phyloP scores from a whole-genome alignment of 2,888 invertebrate species.

The Endomychus coccineus region DNA sequence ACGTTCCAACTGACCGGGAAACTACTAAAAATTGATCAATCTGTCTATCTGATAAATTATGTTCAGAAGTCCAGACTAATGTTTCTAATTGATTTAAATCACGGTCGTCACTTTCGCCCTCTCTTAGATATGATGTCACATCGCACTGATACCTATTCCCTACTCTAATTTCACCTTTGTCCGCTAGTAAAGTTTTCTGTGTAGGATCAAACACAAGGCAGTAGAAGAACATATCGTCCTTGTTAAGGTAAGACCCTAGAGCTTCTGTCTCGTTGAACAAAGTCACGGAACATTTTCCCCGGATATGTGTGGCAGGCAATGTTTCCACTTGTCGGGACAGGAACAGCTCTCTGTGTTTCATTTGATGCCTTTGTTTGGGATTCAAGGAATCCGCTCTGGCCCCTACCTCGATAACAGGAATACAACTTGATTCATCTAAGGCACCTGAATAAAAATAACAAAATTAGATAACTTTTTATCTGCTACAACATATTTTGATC shows the following conservation, averaged over 20 bases:
- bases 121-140: slow-evolving; percentile 71
- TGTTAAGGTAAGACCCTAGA: slow-evolving; percentile 90
- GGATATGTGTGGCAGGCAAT: slow-evolving; percentile 95
- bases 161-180: slow-evolving; percentile 91
- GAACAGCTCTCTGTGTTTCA: slow-evolving; percentile 97
- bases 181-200: slow-evolving; percentile 96
- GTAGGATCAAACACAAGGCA: slow-evolving; percentile 99
- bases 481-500: no score
- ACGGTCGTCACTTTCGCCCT: slow-evolving; percentile 48
- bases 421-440: slow-evolving; percentile 40
- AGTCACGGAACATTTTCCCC: slow-evolving; percentile 98
- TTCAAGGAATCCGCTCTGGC: slow-evolving; percentile 43
- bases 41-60: slow-evolving; percentile 86
- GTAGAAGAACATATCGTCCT: slow-evolving; percentile 98
- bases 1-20: slow-evolving; percentile 93
- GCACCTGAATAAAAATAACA: slow-evolving; percentile 33
- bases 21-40: slow-evolving; percentile 98
- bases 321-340: slow-evolving; percentile 96
- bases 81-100: slow-evolving; percentile 10
- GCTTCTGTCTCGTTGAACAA: slow-evolving; percentile 98
- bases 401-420: slow-evolving; percentile 31
- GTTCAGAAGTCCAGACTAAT: slow-evolving; percentile 82
- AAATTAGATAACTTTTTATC: neutral
- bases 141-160: slow-evolving; percentile 97
- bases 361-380: slow-evolving; percentile 86